Percentiles rank a stretch among this genome's conserved stretches.
These are phyloP conservation scores for Drosophila sucinea DNA, from an alignment of 1,140 invertebrate genomes.

Conservation along the genomic window DNA sequence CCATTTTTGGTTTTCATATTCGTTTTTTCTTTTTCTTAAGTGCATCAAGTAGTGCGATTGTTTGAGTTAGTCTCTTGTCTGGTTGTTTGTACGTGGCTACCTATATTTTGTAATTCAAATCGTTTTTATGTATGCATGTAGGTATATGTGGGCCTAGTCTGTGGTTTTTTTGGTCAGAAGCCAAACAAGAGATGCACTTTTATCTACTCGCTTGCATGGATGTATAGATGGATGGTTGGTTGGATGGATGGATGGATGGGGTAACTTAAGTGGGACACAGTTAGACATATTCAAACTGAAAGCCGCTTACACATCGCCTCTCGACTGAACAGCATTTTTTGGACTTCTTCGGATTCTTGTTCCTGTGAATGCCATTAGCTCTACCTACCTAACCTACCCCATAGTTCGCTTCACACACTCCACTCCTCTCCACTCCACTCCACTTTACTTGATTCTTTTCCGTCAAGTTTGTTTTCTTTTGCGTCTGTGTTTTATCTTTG, in stretches of 20 bases:
- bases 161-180: slow-evolving; percentile 79
- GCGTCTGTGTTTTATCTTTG: slow-evolving; percentile 55
- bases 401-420: not conserved
- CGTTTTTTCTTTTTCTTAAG: slow-evolving; percentile 28
- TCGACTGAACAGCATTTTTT: slow-evolving; percentile 7
- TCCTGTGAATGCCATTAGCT: not conserved
- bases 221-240: not conserved
- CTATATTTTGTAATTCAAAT: slow-evolving; percentile 74
- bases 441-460: slow-evolving; percentile 22
- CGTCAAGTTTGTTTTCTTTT: slow-evolving; percentile 36
- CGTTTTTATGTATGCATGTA: slow-evolving; percentile 27
- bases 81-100: slow-evolving; percentile 33
- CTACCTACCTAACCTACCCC: too few relatives aligned
- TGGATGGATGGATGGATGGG: slow-evolving; percentile 15
- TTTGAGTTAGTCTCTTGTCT: slow-evolving; percentile 14
- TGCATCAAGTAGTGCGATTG: slow-evolving; percentile 23
- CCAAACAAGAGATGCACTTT: slow-evolving; percentile 62
- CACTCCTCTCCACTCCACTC: not conserved
- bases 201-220: slow-evolving; percentile 21
- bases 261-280: slow-evolving; percentile 62
- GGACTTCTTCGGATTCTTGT: slow-evolving; percentile 4
- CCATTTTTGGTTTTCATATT: slow-evolving; percentile 34
- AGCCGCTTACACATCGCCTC: slow-evolving; percentile 1
- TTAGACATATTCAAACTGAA: slow-evolving; percentile 19
- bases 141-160: slow-evolving; percentile 34